These are phyloP conservation scores for Enteromius treurensis DNA, from an alignment of 2,797 vertebrate genomes.

Conservation along the genomic window DNA sequence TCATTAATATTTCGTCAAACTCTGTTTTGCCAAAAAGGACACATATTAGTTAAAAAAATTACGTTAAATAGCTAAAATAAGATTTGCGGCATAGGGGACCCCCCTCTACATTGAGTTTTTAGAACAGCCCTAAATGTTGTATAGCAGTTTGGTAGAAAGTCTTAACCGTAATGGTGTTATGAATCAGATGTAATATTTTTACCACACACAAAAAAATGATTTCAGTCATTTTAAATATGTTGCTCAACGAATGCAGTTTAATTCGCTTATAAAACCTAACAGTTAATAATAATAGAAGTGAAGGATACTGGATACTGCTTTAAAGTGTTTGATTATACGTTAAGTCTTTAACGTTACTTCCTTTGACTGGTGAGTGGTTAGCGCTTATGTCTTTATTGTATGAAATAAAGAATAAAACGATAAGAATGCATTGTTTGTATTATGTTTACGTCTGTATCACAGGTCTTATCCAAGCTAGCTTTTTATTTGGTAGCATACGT, in stretches of 20 bases:
- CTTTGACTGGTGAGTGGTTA: conserved; percentile 58
- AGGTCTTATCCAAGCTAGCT: conserved; percentile 14
- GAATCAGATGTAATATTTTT: not conserved
- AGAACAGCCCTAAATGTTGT: not conserved
- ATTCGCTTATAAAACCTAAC: not conserved
- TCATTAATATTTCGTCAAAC: accelerated
- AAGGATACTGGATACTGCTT: conserved; percentile 7
- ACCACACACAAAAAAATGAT: not conserved
- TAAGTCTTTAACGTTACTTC: conserved; percentile 32
- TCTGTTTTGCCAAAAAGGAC: accelerated
- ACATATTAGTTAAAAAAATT: not conserved
- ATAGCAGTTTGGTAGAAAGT: not conserved
- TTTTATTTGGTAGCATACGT: not conserved
- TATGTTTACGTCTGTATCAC: not conserved
- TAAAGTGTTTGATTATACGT: conserved; percentile 8
- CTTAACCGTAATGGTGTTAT: not conserved
- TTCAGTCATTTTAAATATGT: not conserved
- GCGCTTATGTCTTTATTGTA: not conserved
- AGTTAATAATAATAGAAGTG: conserved; percentile 10
- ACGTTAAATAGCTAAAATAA: not conserved
- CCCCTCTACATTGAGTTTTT: conserved; percentile 2
- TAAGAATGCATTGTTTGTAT: not conserved
- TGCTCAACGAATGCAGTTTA: not conserved
- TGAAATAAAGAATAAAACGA: conserved; percentile 1
- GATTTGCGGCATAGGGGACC: not conserved